phyloP scores from a whole-genome alignment of 2,888 invertebrate genomes.

The Phasia obesa region DNA sequence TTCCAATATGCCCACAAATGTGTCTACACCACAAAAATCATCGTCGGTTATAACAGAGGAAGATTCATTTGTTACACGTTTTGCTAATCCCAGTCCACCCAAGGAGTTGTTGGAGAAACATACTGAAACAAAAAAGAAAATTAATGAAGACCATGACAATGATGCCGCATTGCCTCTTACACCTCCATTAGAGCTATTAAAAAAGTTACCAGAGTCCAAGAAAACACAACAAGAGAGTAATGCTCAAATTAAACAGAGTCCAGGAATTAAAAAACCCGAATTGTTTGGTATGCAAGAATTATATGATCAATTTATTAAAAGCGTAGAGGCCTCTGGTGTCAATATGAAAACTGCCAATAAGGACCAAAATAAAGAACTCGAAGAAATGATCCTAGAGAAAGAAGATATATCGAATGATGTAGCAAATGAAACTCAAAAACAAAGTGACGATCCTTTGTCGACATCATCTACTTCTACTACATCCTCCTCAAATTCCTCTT shows the following conservation, averaged over 20 bases:
- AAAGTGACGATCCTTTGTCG: conserved; percentile 67
- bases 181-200: conserved; percentile 53
- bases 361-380: background rate
- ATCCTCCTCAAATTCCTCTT: conserved; percentile 56
- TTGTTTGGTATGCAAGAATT: conserved; percentile 79
- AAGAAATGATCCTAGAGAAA: background rate
- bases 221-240: conserved; percentile 2
- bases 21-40: conserved; percentile 74
- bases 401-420: background rate
- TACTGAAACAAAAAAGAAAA: background rate
- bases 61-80: conserved; percentile 74
- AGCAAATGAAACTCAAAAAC: background rate
- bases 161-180: conserved; percentile 38
- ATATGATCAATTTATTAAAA: conserved; percentile 81
- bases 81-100: conserved; percentile 77
- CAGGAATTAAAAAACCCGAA: conserved; percentile 27
- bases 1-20: conserved; percentile 76
- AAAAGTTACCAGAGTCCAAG: background rate
- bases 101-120: conserved; percentile 51
- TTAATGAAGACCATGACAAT: conserved; percentile 3
- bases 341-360: conserved; percentile 66
- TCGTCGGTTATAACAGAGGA: conserved; percentile 60
- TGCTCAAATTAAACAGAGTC: background rate
- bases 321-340: conserved; percentile 78
- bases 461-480: conserved; percentile 73